Conservation (phyloP, 2,113 vertebrate species). For the Spizaetus ornatus region DNA sequence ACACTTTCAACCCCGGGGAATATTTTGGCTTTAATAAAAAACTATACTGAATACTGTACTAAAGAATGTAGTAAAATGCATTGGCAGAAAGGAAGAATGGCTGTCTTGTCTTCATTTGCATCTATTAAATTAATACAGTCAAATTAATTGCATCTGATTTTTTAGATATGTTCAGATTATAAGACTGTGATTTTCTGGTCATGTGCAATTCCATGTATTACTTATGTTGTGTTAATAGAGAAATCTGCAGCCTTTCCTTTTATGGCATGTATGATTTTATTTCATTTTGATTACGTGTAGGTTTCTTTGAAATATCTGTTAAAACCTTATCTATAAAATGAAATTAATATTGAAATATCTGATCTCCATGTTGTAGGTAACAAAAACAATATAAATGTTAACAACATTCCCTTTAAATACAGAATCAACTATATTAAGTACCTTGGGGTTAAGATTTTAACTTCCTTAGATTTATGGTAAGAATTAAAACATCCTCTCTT, state of each 20-base stretch:
- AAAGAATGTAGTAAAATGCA: background rate
- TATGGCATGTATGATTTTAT: background rate
- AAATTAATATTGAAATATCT: slow-evolving; percentile 40
- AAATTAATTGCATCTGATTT: background rate
- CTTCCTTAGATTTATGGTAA: slow-evolving; percentile 65
- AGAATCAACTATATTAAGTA: slow-evolving; percentile 61
- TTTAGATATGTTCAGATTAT: background rate
- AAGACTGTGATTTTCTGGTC: background rate
- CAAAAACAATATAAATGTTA: slow-evolving; percentile 48
- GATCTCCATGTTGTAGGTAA: slow-evolving; percentile 30
- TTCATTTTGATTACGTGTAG: background rate
- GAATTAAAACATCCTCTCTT: slow-evolving; percentile 56
- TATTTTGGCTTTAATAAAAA: background rate
- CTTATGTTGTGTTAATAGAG: background rate
- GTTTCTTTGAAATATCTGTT: background rate
- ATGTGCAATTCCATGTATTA: background rate
- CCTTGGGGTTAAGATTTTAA: slow-evolving; percentile 61
- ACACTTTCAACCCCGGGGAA: background rate
- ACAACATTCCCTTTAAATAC: slow-evolving; percentile 12
- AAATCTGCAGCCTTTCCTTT: background rate
- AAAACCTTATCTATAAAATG: slow-evolving; percentile 14
- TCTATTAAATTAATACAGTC: background rate
- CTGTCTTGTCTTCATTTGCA: background rate
- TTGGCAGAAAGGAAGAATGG: background rate
- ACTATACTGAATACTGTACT: background rate